Percentiles rank a stretch among this genome's conserved stretches.
Evolutionary conservation across 2,113 vertebrate genomes (phyloP).

Genomic region (Grantiella picta): DNA sequence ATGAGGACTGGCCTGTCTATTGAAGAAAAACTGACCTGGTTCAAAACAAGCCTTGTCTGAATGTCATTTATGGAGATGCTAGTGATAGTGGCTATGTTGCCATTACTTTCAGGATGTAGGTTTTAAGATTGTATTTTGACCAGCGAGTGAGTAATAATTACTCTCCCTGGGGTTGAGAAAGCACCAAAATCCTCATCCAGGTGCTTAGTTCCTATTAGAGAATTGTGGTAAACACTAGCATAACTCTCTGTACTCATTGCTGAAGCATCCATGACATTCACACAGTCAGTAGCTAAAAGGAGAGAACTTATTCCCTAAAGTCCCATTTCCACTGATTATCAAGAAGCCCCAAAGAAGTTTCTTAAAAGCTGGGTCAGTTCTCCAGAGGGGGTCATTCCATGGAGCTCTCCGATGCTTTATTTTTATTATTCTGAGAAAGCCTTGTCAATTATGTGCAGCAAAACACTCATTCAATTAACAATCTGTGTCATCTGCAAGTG

Average conservation of each 20-base stretch:
- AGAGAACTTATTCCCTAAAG: slow-evolving; percentile 37
- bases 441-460: not conserved
- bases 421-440: slow-evolving; percentile 1
- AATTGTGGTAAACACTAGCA: not conserved
- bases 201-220: not conserved
- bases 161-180: not conserved
- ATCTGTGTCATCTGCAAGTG: not conserved
- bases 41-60: not conserved
- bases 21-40: not conserved
- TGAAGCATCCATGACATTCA: slow-evolving; percentile 33
- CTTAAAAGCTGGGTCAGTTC: slow-evolving; percentile 7
- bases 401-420: not conserved
- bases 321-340: not conserved
- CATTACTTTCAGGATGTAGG: not conserved
- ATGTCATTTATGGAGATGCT: not conserved
- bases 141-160: not conserved
- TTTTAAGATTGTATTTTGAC: slow-evolving; percentile 1
- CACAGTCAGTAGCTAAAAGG: not conserved
- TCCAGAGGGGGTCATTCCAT: not conserved
- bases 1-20: not conserved
- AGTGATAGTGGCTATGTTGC: not conserved
- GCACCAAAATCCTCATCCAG: not conserved
- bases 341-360: not conserved
- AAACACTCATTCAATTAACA: not conserved
- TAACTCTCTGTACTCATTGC: not conserved